Conservation (phyloP, 1,140 invertebrate genomes). For the Asobara japonica region DNA sequence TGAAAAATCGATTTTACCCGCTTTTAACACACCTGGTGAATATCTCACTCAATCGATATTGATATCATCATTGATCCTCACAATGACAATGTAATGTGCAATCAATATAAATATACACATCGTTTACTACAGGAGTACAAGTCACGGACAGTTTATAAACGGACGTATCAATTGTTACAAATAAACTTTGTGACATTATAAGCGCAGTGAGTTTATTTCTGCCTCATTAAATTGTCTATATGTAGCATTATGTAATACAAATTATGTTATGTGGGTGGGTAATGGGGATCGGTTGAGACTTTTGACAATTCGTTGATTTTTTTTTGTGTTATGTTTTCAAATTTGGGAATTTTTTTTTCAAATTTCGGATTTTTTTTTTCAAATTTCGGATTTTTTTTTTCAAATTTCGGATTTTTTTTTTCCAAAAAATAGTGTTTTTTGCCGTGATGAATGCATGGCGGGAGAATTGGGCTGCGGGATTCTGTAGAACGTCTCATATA, state of each 20-base stretch:
- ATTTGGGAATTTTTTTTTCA: too few relatives aligned
- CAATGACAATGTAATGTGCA: slow-evolving; percentile 4
- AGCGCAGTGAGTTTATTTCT: slow-evolving; percentile 23
- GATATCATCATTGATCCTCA: neutral
- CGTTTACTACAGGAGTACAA: slow-evolving; percentile 1
- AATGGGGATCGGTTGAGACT: too few relatives aligned
- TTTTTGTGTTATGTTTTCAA: too few relatives aligned
- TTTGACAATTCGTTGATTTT: too few relatives aligned
- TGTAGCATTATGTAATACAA: neutral
- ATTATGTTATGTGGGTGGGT: slow-evolving; percentile 22
- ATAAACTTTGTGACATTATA: slow-evolving; percentile 24
- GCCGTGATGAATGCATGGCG: too few relatives aligned
- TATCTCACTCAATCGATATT: neutral
- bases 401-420: too few relatives aligned
- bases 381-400: too few relatives aligned
- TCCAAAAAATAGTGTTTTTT: too few relatives aligned
- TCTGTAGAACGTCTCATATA: too few relatives aligned
- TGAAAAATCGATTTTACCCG: neutral
- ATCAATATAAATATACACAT: slow-evolving; percentile 7
- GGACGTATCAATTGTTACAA: slow-evolving; percentile 20
- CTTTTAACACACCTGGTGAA: neutral
- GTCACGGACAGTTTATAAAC: slow-evolving; percentile 16
- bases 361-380: too few relatives aligned
- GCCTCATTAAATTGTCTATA: neutral
- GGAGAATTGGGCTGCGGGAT: too few relatives aligned